A percentile compares a stretch with the other conserved stretches of the same genome.
These are phyloP conservation scores for Linnaemya tessellans DNA, from an alignment of 2,888 invertebrate genomes.

Conservation along the genomic window DNA sequence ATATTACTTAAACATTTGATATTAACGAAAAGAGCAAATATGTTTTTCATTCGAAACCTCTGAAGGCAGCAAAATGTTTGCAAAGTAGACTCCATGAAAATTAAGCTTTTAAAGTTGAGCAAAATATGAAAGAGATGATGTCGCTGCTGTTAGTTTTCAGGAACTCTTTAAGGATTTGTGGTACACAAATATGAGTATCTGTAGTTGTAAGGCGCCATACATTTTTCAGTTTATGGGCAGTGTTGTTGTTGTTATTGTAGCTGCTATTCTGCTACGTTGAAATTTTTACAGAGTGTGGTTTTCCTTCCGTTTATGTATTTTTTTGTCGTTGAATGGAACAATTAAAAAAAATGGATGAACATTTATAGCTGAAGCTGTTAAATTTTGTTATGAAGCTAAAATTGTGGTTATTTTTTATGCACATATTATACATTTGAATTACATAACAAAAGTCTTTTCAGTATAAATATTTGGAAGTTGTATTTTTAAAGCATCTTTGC, in stretches of 20 bases:
- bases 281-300: conserved; percentile 15
- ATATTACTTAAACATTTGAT: conserved; percentile 47
- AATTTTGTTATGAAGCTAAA: background rate
- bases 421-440: background rate
- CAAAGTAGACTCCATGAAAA: conserved; percentile 17
- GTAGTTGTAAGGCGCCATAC: background rate
- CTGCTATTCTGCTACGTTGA: conserved; percentile 4
- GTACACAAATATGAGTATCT: background rate
- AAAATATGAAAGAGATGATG: background rate
- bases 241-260: background rate
- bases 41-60: background rate
- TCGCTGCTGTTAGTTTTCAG: background rate
- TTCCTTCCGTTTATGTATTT: conserved; percentile 8
- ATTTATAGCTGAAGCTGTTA: conserved; percentile 16
- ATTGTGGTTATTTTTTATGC: conserved; percentile 11
- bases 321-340: conserved; percentile 5
- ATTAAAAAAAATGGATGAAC: conserved; percentile 3
- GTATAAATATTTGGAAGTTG: background rate
- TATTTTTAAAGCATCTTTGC: background rate
- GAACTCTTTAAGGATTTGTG: background rate
- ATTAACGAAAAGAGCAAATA: conserved; percentile 43
- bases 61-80: background rate
- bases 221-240: conserved; percentile 2
- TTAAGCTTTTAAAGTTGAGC: conserved; percentile 10
- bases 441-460: conserved; percentile 9